Evolutionary conservation across 2,113 vertebrate species (phyloP).

Genomic region (Chelonoidis abingdonii): DNA sequence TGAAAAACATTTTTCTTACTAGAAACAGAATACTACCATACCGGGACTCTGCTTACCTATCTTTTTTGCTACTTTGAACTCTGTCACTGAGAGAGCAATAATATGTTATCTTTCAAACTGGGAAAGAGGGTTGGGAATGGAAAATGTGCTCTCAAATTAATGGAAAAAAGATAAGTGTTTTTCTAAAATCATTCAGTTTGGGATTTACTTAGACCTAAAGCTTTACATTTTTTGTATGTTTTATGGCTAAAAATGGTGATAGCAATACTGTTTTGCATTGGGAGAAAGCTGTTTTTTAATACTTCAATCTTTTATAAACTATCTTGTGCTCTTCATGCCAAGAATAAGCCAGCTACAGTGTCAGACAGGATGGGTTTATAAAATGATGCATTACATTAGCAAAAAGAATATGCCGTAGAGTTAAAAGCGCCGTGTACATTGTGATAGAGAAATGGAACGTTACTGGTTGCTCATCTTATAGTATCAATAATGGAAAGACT

Average conservation of each 20-base stretch:
- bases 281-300: not conserved
- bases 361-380: not conserved
- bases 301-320: not conserved
- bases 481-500: not conserved
- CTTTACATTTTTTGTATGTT: not conserved
- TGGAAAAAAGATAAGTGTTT: not conserved
- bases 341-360: not conserved
- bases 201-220: not conserved
- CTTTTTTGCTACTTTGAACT: accelerated
- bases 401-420: not conserved
- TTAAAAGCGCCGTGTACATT: not conserved
- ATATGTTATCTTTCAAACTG: not conserved
- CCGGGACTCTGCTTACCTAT: not conserved
- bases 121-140: conserved; percentile 31
- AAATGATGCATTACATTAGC: not conserved
- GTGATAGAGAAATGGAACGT: not conserved
- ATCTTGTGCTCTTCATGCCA: not conserved
- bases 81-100: not conserved
- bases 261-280: not conserved
- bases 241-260: not conserved
- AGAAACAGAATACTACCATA: not conserved
- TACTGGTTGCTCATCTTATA: not conserved
- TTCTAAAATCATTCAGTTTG: not conserved
- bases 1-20: not conserved
- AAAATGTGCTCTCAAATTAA: not conserved